These are phyloP conservation scores for Emydocephalus ijimae DNA, from an alignment of 2,113 vertebrate genomes.

Conservation along the genomic window DNA sequence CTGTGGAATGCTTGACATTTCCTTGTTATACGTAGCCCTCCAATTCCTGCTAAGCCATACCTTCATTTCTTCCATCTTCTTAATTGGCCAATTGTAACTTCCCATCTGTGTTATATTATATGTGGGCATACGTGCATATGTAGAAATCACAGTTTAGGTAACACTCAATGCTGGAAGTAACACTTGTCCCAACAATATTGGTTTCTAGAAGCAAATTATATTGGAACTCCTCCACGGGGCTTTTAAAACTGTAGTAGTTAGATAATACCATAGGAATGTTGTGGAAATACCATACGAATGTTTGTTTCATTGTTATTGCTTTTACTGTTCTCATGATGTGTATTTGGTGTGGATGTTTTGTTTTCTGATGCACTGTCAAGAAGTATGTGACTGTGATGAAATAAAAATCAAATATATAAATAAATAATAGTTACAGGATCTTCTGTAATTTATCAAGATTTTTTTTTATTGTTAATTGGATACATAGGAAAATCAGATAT, in stretches of 20 bases:
- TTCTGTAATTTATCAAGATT: neutral
- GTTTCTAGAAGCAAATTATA: neutral
- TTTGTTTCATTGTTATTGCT: neutral
- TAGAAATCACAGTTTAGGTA: neutral
- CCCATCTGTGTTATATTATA: neutral
- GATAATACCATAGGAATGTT: neutral
- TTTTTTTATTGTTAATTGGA: neutral
- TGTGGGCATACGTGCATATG: neutral
- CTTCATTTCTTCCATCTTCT: neutral
- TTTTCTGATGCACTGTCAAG: neutral
- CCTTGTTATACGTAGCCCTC: neutral
- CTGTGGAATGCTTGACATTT: neutral
- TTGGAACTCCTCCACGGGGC: neutral
- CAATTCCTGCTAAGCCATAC: neutral
- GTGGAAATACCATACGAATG: neutral
- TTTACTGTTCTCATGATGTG: neutral
- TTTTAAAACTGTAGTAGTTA: neutral
- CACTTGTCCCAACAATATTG: neutral
- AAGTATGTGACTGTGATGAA: neutral
- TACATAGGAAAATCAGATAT: neutral
- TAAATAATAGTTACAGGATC: neutral
- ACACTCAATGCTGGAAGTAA: neutral
- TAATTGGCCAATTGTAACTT: neutral
- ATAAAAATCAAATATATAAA: neutral
- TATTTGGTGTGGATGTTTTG: neutral